These are phyloP conservation scores for Andrena trimmerana DNA, from an alignment of 2,888 invertebrate species.

Conservation along the genomic window DNA sequence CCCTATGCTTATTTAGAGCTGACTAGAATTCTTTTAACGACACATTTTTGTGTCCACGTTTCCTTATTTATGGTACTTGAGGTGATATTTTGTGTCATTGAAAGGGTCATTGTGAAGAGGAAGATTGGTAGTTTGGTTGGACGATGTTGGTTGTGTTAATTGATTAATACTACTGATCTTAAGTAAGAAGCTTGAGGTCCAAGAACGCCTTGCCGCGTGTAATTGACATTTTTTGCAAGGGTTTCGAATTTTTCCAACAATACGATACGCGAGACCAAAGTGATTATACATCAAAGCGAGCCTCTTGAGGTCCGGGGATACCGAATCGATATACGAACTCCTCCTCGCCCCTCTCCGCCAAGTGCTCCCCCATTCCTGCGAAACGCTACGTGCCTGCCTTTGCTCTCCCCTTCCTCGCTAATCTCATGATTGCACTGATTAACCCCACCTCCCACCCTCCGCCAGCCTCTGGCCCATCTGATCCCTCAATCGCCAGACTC, in stretches of 20 bases:
- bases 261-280: conserved; percentile 60
- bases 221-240: background rate
- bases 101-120: no score
- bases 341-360: conserved; percentile 16
- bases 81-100: no score
- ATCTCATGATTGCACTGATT: conserved; percentile 74
- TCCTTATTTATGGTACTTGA: no score
- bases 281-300: conserved; percentile 76
- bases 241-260: conserved; percentile 28
- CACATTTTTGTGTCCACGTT: no score
- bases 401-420: conserved; percentile 58
- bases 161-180: background rate
- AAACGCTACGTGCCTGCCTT: conserved; percentile 64
- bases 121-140: no score
- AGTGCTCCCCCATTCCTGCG: conserved; percentile 40
- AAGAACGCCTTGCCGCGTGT: background rate
- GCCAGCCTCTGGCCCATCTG: conserved; percentile 42
- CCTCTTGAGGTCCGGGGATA: conserved; percentile 64
- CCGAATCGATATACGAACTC: conserved; percentile 73
- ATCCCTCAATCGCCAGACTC: conserved; percentile 58
- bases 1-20: no score
- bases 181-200: background rate
- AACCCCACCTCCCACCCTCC: conserved; percentile 52
- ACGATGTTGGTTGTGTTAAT: no score
- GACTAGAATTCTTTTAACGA: no score